Conservation (phyloP, 1,140 invertebrate species). For the Melipona quadrifasciata region DNA sequence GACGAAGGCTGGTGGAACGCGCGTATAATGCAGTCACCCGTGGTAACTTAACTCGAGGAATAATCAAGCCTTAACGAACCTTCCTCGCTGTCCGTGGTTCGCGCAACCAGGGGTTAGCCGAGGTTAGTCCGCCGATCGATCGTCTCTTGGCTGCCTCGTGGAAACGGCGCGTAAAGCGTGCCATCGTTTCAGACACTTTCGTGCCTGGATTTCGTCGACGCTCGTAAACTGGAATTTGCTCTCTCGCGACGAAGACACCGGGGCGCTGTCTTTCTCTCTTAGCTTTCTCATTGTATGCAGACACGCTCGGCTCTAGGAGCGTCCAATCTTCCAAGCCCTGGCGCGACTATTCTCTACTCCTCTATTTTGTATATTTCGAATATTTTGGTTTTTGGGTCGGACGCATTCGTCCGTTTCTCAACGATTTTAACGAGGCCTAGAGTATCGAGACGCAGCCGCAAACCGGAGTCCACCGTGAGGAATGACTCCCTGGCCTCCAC, state of each 20-base stretch:
- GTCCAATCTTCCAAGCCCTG: not conserved
- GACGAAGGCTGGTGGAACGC: not conserved
- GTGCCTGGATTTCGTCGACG: not conserved
- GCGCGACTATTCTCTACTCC: not conserved
- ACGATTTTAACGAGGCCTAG: not conserved
- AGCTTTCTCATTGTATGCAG: slow-evolving; percentile 61
- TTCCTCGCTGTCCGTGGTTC: slow-evolving; percentile 24
- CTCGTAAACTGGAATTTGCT: slow-evolving; percentile 22
- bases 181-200: not conserved
- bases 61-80: slow-evolving; percentile 67
- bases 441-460: not conserved
- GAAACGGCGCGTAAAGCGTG: not conserved
- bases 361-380: not conserved
- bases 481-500: not conserved
- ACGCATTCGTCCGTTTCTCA: not conserved
- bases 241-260: slow-evolving; percentile 20
- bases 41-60: slow-evolving; percentile 57
- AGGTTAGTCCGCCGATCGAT: slow-evolving; percentile 59
- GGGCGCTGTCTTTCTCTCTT: slow-evolving; percentile 4
- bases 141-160: slow-evolving; percentile 29
- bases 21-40: not conserved
- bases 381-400: slow-evolving; percentile 4
- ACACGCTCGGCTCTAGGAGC: slow-evolving; percentile 14
- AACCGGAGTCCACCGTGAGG: not conserved
- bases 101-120: slow-evolving; percentile 58